phyloP scores from a whole-genome alignment of 2,113 vertebrate species.

The Ondatra zibethicus region DNA sequence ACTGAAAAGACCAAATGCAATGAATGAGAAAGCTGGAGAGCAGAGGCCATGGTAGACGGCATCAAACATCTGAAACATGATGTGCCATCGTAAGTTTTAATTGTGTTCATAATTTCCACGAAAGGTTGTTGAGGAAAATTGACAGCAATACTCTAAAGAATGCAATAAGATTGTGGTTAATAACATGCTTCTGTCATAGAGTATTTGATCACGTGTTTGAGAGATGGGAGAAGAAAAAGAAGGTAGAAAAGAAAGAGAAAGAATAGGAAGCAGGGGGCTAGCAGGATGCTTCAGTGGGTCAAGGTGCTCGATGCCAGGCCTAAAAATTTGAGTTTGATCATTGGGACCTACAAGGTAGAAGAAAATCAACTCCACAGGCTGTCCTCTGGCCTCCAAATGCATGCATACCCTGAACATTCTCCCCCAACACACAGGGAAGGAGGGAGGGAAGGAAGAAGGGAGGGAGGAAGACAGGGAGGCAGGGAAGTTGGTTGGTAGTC shows the following conservation, averaged over 20 bases:
- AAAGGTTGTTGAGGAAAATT: background rate
- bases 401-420: background rate
- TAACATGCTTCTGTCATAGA: background rate
- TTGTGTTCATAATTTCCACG: background rate
- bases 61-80: too few relatives aligned
- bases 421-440: background rate
- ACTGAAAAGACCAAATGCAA: background rate
- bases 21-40: background rate
- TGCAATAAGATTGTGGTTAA: background rate
- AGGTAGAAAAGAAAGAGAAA: background rate
- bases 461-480: background rate
- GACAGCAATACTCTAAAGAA: background rate
- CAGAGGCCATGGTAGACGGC: background rate
- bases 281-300: background rate
- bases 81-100: background rate
- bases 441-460: background rate
- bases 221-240: background rate
- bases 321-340: background rate
- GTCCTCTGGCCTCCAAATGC: background rate
- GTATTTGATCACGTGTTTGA: background rate
- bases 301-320: background rate
- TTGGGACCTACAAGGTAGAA: too few relatives aligned
- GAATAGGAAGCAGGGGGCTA: background rate
- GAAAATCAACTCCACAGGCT: background rate
- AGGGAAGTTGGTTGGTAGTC: background rate